A percentile compares a stretch with the other conserved stretches of the same genome.
Evolutionary conservation across 2,113 vertebrate species (phyloP).

Genomic region (Gopherus flavomarginatus): DNA sequence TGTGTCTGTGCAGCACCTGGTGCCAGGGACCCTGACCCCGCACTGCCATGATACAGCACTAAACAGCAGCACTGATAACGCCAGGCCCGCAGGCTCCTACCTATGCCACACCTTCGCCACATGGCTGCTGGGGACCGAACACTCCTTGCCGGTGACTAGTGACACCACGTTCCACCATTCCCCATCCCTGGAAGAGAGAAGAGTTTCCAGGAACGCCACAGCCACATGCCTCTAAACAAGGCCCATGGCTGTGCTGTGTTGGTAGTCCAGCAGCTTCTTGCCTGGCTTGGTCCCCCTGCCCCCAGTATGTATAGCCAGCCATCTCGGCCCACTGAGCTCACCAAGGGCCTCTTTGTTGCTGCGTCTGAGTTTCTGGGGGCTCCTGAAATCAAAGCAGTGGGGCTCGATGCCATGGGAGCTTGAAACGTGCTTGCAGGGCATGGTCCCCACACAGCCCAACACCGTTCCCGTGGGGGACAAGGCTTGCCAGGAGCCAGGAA

Average conservation of each 20-base stretch:
- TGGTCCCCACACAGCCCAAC: not conserved
- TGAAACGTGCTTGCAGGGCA: not conserved
- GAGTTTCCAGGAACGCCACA: not conserved
- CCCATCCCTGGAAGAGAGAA: constrained; percentile 77
- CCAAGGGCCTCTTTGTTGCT: too few relatives aligned
- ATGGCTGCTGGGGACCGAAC: constrained; percentile 81
- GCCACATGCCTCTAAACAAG: not conserved
- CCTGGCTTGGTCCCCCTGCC: too few relatives aligned
- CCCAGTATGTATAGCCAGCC: too few relatives aligned
- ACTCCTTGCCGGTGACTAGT: constrained; percentile 74
- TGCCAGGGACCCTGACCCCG: too few relatives aligned
- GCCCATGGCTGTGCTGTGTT: too few relatives aligned
- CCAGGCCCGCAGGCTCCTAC: constrained; percentile 65
- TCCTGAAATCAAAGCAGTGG: not conserved
- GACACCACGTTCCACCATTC: constrained; percentile 87
- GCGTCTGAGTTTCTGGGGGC: too few relatives aligned
- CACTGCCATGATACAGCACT: not conserved
- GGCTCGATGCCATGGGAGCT: too few relatives aligned
- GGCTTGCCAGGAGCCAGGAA: not conserved
- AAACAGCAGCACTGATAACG: not conserved
- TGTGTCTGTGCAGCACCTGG: not conserved
- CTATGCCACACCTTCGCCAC: constrained; percentile 84
- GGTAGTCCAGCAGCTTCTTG: too few relatives aligned
- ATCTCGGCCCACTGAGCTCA: too few relatives aligned
- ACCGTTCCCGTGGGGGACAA: not conserved